Evolutionary conservation across 2,888 invertebrate genomes (phyloP), one percentile per base, ranked within the genome.

Genomic region (Cheilosia urbana): DNA sequence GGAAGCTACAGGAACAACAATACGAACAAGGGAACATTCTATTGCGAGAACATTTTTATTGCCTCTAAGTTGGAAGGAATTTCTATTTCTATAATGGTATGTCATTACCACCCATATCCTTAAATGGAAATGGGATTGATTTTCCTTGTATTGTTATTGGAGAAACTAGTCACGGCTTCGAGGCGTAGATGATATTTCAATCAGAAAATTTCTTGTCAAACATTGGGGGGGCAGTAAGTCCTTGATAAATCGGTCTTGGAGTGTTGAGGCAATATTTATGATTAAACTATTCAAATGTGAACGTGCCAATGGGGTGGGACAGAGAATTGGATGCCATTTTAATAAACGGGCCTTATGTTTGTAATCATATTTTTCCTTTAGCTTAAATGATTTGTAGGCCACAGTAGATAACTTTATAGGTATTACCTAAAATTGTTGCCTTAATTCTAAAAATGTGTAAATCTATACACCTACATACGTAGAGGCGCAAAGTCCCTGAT

Each of bases 101-200:
- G 49, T 75, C 62, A 66, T 30, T 24, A 69, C 63, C 47, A 45
- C 45, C 53, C 53, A 37, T 49, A 53, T 51, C 53, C 47, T 47
- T 42, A 73, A 68, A 60, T 71, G 71, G 30, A 62, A 68, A 73
- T 63, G 62, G 78, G 53, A 83, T 84, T 84, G 83, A 69, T 79
- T 79, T 84, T 79, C 53, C 65, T 24, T 79, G 79, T 66, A 49
- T 15, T 37, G 55, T 37, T 51, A 62, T n/a, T 57, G 24, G 42
- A 40, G 47, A 51, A 66, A 21, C 51, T 37, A 49, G 57, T 57
- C 27, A 13, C 13, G 37, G 57, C 49, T 53, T 65, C 27, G n/a
- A 79, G 79, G 75, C 79, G 60, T 77, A 55, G 58, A 21, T 40
- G 58, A 49, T 65, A 75, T 84, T 84, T 79, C 79, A 79, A 75